Evolutionary conservation across 2,797 vertebrate genomes (phyloP).

Genomic region (Novumbra hubbsi): DNA sequence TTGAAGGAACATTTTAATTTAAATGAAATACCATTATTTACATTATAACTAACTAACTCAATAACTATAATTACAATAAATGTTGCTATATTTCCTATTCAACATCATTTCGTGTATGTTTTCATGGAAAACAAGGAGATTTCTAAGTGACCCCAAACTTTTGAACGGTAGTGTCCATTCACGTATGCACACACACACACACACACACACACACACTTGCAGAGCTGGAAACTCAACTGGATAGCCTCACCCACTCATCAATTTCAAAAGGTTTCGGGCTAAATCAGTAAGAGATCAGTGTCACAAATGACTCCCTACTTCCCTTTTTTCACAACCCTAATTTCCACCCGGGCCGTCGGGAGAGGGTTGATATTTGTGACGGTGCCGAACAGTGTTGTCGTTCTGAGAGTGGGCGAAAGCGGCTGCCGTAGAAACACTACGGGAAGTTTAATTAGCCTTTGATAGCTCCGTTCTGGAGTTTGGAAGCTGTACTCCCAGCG

Average conservation of each 20-base stretch:
- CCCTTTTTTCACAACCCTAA: neutral
- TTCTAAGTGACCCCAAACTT: too few species aligned
- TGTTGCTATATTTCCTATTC: too few species aligned
- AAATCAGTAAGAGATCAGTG: slow-evolving; percentile 47
- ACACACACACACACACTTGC: slow-evolving; percentile 7
- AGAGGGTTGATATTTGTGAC: neutral
- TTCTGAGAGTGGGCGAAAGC: slow-evolving; percentile 41
- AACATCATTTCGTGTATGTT: too few species aligned
- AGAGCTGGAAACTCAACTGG: slow-evolving; percentile 52
- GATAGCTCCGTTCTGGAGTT: slow-evolving; percentile 39
- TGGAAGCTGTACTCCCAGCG: neutral
- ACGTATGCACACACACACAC: neutral
- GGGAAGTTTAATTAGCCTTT: slow-evolving; percentile 65
- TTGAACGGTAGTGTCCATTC: neutral
- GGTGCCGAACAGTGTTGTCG: neutral
- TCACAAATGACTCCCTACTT: slow-evolving; percentile 7
- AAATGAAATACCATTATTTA: too few species aligned
- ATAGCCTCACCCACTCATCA: slow-evolving; percentile 53
- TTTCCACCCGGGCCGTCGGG: neutral
- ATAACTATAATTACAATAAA: too few species aligned
- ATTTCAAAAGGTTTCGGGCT: slow-evolving; percentile 63
- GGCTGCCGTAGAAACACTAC: slow-evolving; percentile 43
- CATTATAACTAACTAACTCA: too few species aligned
- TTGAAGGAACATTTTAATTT: too few species aligned
- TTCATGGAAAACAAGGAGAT: too few species aligned